These are phyloP conservation scores for Hormaphis cornu DNA, from an alignment of 1,140 invertebrate species.

Conservation along the genomic window DNA sequence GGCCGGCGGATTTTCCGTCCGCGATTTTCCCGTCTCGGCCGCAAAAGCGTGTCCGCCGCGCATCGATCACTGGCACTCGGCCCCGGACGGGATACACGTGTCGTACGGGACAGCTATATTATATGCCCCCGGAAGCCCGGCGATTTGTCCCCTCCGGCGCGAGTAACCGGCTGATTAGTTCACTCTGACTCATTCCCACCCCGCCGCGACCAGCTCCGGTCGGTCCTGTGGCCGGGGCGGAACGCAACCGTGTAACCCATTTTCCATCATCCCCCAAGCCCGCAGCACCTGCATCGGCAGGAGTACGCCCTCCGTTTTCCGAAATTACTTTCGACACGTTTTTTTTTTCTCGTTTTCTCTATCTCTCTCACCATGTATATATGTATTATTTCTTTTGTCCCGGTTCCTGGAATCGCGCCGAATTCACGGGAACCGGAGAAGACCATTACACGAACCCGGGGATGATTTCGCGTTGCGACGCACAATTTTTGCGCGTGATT, in stretches of 20 bases:
- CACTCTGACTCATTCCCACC: constrained; percentile 34
- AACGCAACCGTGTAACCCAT: constrained; percentile 23
- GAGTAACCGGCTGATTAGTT: constrained; percentile 26
- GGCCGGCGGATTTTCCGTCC: not conserved
- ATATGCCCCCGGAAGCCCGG: not conserved
- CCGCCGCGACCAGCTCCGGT: not conserved
- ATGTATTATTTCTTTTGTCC: constrained; percentile 24
- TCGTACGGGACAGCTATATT: not conserved
- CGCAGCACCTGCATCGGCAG: constrained; percentile 18
- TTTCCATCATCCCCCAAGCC: constrained; percentile 26
- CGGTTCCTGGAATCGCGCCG: too few relatives aligned
- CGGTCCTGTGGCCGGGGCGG: too few relatives aligned
- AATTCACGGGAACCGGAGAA: too few relatives aligned
- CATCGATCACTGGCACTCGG: constrained; percentile 9
- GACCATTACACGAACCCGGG: too few relatives aligned
- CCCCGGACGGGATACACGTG: not conserved
- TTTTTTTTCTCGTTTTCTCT: constrained; percentile 32
- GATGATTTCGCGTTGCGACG: too few relatives aligned
- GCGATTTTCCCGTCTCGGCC: not conserved
- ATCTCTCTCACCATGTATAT: constrained; percentile 33
- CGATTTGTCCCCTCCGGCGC: constrained; percentile 34
- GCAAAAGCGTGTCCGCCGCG: not conserved
- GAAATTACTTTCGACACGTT: constrained; percentile 34
- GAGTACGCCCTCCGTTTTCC: constrained; percentile 32
- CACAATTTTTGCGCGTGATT: too few relatives aligned